Evolutionary conservation across 2,888 invertebrate species (phyloP), one percentile per base, ranked within the genome.

Genomic region (Caenorhabditis sinica): DNA sequence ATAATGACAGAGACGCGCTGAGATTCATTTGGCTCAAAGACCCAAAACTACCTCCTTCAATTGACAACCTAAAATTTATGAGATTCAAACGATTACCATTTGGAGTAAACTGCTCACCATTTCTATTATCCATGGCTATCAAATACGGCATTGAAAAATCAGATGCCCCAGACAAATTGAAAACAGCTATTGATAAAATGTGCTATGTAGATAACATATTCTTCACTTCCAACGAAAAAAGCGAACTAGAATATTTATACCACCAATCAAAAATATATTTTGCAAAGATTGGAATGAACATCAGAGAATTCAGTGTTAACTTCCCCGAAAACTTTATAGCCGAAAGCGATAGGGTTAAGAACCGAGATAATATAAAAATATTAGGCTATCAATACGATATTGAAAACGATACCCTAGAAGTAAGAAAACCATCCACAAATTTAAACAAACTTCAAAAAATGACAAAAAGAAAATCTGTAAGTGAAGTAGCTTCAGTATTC

Each of bases 131-230:
- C 4, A 33, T 33, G 33, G 33, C 33, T 6, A 33, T 33, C 33
- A 4, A 6, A 6, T 33, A 33, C 8, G 33, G 33, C 4, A 8
- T 33, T 33, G 5, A 33, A 33, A 4, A 33, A 33, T 33, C 33
- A 4, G 8, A 33, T 6, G 8, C 8, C 8, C 33, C 33, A 6
- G 8, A 33, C 4, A 8, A 33, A 33, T 8, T 33, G 33, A 8
- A 6, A 11, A 36, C 5, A 36, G 30, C 69, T 2, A 53, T 69
- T 30, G 49, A 25, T 20, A 51, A 51, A 5, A 69, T 53, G 53
- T 56, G 51, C 36, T 69, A 69, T 28, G 69, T 69, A 36, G 69
- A 69, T 49, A 69, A 69, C 43, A 2, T 53, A 2, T 69, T 69
- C 33, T 2, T 51, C 2, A 4, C 30, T 15, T 20, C 69, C 17